Evolutionary conservation across 2,113 vertebrate species (phyloP).

Genomic region (Corythornis madagascariensis): DNA sequence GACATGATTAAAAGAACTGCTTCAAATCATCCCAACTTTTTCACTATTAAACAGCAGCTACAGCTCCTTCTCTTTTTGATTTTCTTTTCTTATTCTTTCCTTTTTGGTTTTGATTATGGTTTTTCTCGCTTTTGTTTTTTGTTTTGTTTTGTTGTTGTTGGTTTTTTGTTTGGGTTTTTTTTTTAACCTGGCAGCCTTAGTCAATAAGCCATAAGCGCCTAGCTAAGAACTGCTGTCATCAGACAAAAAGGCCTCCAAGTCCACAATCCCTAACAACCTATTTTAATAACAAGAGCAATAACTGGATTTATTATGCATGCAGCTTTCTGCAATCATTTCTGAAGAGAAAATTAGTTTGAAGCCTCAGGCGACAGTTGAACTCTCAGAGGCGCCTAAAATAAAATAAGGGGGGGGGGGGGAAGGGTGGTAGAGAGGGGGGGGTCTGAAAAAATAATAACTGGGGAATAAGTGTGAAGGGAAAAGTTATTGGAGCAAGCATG

Average conservation of each 20-base stretch:
- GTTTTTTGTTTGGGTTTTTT: background rate
- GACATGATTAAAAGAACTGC: slow-evolving; percentile 53
- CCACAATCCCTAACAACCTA: slow-evolving; percentile 70
- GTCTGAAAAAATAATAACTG: slow-evolving; percentile 60
- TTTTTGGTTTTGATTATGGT: background rate
- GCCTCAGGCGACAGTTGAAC: slow-evolving; percentile 83
- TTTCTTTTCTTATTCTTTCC: slow-evolving; percentile 11
- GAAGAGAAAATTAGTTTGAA: slow-evolving; percentile 84
- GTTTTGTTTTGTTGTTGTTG: too few relatives aligned
- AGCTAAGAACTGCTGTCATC: slow-evolving; percentile 69
- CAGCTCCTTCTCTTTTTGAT: slow-evolving; percentile 50
- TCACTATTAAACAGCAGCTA: slow-evolving; percentile 37
- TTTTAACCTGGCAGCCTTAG: slow-evolving; percentile 51
- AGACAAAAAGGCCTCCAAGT: slow-evolving; percentile 70
- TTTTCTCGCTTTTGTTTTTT: too few relatives aligned
- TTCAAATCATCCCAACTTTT: slow-evolving; percentile 63
- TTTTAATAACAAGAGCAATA: slow-evolving; percentile 85
- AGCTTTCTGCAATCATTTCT: slow-evolving; percentile 76
- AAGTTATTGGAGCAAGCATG: slow-evolving; percentile 52
- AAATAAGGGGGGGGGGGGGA: slow-evolving; percentile 47
- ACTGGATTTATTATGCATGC: slow-evolving; percentile 83
- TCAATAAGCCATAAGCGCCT: slow-evolving; percentile 64
- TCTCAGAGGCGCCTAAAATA: slow-evolving; percentile 79
- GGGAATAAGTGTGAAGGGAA: slow-evolving; percentile 46
- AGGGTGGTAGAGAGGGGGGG: background rate